phyloP scores from a whole-genome alignment of 1,140 invertebrate genomes.

The Tigriopus japonicus region DNA sequence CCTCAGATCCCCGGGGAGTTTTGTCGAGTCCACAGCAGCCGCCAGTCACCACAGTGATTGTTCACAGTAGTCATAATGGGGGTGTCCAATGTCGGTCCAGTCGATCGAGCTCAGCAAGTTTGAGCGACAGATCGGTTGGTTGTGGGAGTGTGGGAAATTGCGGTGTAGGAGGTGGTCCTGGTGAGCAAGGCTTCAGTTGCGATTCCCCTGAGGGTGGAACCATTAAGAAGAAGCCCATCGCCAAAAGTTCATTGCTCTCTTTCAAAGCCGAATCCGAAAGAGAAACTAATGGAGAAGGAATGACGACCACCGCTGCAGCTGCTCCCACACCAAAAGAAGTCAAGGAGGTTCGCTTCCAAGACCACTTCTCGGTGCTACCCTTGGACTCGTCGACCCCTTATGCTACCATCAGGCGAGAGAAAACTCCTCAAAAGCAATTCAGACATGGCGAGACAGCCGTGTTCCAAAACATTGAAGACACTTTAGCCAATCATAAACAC shows the following conservation, averaged over 20 bases:
- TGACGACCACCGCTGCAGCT: too few relatives aligned
- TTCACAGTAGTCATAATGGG: slow-evolving; percentile 8
- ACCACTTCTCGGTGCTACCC: background rate
- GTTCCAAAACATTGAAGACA: slow-evolving; percentile 1
- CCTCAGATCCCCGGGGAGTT: background rate
- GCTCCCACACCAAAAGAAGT: background rate
- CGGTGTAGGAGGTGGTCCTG: slow-evolving; percentile 20
- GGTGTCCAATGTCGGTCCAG: background rate
- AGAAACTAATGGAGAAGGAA: too few relatives aligned
- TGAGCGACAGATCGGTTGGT: background rate
- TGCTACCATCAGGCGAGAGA: background rate
- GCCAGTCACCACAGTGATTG: slow-evolving; percentile 14
- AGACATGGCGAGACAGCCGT: background rate
- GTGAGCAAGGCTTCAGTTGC: slow-evolving; percentile 53
- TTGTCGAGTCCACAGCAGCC: background rate
- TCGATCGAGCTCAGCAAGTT: background rate
- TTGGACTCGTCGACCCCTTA: background rate
- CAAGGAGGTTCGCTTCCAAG: background rate
- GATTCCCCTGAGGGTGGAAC: slow-evolving; percentile 45
- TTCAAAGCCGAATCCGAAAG: too few relatives aligned
- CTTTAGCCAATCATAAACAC: background rate
- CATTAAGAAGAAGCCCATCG: slow-evolving; percentile 57
- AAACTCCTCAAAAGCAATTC: background rate
- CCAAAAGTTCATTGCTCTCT: too few relatives aligned
- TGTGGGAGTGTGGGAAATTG: background rate